Conservation (phyloP, 1,140 invertebrate species). For the Drosophila sp. region DNA sequence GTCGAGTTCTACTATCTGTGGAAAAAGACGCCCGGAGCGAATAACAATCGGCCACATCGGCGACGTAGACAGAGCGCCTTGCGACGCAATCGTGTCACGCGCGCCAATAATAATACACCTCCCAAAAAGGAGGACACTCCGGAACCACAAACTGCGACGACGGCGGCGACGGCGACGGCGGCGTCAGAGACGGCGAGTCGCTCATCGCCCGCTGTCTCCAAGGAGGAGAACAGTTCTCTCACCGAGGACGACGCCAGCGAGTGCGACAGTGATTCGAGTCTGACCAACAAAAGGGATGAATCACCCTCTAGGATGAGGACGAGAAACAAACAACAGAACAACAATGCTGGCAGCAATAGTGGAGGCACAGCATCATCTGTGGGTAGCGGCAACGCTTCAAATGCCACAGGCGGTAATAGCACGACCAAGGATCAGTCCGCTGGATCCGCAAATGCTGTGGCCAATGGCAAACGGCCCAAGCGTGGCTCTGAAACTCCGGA, state of each 20-base stretch:
- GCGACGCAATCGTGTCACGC: constrained; percentile 92
- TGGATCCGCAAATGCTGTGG: constrained; percentile 84
- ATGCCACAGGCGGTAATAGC: constrained; percentile 47
- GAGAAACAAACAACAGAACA: constrained; percentile 88
- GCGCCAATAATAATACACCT: constrained; percentile 85
- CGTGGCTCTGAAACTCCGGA: constrained; percentile 90
- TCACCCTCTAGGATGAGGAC: constrained; percentile 94
- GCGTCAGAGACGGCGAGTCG: constrained; percentile 83
- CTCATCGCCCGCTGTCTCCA: constrained; percentile 86
- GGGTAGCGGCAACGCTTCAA: constrained; percentile 40
- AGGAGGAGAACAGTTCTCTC: constrained; percentile 93
- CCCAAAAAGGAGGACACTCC: constrained; percentile 83
- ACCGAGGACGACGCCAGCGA: constrained; percentile 96
- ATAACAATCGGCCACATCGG: constrained; percentile 95
- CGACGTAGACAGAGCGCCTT: constrained; percentile 94
- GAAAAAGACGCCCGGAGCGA: constrained; percentile 99
- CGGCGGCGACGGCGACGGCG: constrained; percentile 77
- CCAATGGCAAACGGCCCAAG: constrained; percentile 86
- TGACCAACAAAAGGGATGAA: constrained; percentile 87
- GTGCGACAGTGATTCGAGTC: constrained; percentile 95
- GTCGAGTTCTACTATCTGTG: constrained; percentile 99
- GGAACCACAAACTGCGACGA: constrained; percentile 83
- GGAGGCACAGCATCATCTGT: constrained; percentile 42
- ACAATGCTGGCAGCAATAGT: constrained; percentile 47
- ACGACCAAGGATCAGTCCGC: constrained; percentile 61